These are phyloP conservation scores for Fragum fragum DNA, from an alignment of 2,888 invertebrate species.

Conservation along the genomic window DNA sequence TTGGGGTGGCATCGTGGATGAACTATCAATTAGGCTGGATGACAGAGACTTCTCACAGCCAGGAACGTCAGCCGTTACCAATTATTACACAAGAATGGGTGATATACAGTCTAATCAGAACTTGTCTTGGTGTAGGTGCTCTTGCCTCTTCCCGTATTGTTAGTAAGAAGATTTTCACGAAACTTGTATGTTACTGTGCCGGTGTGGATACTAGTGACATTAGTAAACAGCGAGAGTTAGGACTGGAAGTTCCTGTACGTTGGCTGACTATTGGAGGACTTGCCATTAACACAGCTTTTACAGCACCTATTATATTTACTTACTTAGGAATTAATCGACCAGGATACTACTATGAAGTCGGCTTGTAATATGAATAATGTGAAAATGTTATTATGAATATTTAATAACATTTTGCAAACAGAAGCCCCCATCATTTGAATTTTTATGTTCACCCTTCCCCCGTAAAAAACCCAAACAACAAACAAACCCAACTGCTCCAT, in stretches of 20 bases:
- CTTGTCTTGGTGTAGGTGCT: constrained; percentile 93
- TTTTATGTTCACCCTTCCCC: too few species aligned
- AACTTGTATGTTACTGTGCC: constrained; percentile 91
- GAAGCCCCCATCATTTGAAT: too few species aligned
- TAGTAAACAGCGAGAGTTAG: constrained; percentile 87
- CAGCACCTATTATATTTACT: constrained; percentile 93
- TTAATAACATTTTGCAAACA: too few species aligned
- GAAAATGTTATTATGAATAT: too few species aligned
- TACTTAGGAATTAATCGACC: constrained; percentile 93
- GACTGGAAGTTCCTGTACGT: constrained; percentile 93
- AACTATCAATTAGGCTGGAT: constrained; percentile 93
- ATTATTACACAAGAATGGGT: constrained; percentile 92
- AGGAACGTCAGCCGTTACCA: constrained; percentile 91
- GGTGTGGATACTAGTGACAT: constrained; percentile 91
- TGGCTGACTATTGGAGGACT: constrained; percentile 94
- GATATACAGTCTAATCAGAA: constrained; percentile 84
- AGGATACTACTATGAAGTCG: constrained; percentile 93
- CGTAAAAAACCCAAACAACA: too few species aligned
- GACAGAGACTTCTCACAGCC: constrained; percentile 72
- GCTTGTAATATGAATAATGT: constrained; percentile 23
- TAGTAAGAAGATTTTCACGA: constrained; percentile 91
- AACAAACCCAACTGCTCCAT: too few species aligned
- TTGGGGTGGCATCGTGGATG: constrained; percentile 93
- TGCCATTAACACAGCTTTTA: constrained; percentile 92
- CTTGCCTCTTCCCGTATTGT: constrained; percentile 90